phyloP scores from a whole-genome alignment of 2,888 invertebrate species.

The Eristalis pertinax region DNA sequence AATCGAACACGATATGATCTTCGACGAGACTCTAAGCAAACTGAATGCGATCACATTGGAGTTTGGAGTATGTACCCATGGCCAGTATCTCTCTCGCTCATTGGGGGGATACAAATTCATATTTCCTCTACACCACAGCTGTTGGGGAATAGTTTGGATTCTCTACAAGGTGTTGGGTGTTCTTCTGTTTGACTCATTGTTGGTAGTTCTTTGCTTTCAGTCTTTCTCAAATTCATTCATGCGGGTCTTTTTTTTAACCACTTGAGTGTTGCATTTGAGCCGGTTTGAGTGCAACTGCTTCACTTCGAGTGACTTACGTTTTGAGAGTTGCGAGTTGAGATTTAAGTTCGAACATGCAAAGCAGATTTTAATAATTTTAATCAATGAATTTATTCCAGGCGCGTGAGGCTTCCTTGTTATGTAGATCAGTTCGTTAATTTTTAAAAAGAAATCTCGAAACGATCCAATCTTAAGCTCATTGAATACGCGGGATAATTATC shows the following conservation, averaged over 20 bases:
- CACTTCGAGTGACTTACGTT: slow-evolving; percentile 23
- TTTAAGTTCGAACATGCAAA: slow-evolving; percentile 33
- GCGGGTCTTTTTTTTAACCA: slow-evolving; percentile 1
- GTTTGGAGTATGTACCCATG: slow-evolving; percentile 67
- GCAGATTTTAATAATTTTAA: slow-evolving; percentile 59
- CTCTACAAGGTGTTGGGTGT: slow-evolving; percentile 14
- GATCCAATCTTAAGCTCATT: neutral
- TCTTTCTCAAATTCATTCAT: slow-evolving; percentile 7
- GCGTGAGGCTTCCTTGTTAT: slow-evolving; percentile 48
- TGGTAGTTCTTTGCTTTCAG: neutral
- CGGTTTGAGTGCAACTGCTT: slow-evolving; percentile 6
- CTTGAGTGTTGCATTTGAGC: slow-evolving; percentile 32
- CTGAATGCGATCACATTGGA: slow-evolving; percentile 66
- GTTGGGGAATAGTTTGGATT: slow-evolving; percentile 41
- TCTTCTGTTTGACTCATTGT: slow-evolving; percentile 30
- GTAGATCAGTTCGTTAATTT: slow-evolving; percentile 39
- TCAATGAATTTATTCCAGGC: slow-evolving; percentile 67
- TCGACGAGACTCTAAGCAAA: slow-evolving; percentile 66
- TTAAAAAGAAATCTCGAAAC: neutral
- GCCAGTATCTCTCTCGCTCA: slow-evolving; percentile 22
- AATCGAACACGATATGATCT: slow-evolving; percentile 64
- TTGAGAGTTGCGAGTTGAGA: neutral
- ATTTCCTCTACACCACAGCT: slow-evolving; percentile 16
- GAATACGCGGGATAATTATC: neutral
- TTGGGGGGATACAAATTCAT: slow-evolving; percentile 13